Evolutionary conservation across 2,797 vertebrate species (phyloP).

Genomic region (Catostomus latipinnis): DNA sequence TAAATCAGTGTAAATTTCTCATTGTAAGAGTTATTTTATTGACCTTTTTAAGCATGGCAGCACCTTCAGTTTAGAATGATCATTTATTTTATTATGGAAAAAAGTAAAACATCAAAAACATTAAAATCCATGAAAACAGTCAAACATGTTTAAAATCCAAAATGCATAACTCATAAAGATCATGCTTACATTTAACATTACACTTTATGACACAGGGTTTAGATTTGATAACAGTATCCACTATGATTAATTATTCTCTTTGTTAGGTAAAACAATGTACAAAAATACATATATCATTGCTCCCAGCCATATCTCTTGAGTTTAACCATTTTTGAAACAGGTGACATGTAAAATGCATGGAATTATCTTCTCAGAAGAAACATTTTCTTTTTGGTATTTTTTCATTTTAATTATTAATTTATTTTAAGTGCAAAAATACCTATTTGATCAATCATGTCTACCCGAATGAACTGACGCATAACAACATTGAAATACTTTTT

Average conservation of each 20-base stretch:
- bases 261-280: slow-evolving; percentile 67
- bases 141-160: slow-evolving; percentile 47
- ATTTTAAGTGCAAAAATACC: slow-evolving; percentile 47
- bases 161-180: slow-evolving; percentile 44
- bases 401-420: background rate
- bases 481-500: slow-evolving; percentile 20
- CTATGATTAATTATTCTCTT: slow-evolving; percentile 48
- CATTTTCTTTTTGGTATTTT: slow-evolving; percentile 46
- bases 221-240: slow-evolving; percentile 44
- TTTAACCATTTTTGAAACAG: slow-evolving; percentile 65
- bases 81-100: slow-evolving; percentile 66
- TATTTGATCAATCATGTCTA: slow-evolving; percentile 28
- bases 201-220: slow-evolving; percentile 49
- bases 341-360: slow-evolving; percentile 60
- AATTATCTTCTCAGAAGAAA: slow-evolving; percentile 60
- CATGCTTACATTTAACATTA: slow-evolving; percentile 46
- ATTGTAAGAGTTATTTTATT: slow-evolving; percentile 48
- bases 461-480: slow-evolving; percentile 45
- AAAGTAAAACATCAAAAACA: slow-evolving; percentile 57
- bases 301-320: slow-evolving; percentile 65
- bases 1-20: background rate
- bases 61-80: slow-evolving; percentile 81
- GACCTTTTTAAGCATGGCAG: slow-evolving; percentile 79
- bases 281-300: slow-evolving; percentile 75
- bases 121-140: slow-evolving; percentile 44